A percentile compares a stretch with the other conserved stretches of the same genome.
Evolutionary conservation across 2,797 vertebrate species (phyloP).

Genomic region (Vespertilio murinus): DNA sequence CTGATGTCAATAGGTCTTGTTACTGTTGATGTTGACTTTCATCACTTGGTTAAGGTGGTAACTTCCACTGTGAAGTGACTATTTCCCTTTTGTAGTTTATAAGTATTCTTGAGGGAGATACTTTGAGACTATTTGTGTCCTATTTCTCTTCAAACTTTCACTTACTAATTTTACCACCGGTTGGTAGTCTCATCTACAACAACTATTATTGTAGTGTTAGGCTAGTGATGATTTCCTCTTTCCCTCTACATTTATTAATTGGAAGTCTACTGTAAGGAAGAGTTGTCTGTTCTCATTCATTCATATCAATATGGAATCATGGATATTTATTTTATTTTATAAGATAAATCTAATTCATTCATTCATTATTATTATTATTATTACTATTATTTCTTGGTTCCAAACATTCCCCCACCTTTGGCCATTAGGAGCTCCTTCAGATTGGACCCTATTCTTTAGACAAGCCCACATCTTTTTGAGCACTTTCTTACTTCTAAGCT

Average conservation of each 20-base stretch:
- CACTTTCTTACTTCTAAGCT: background rate
- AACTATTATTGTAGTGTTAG: background rate
- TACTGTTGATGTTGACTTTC: background rate
- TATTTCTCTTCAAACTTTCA: background rate
- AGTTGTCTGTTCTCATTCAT: background rate
- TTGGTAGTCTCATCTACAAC: background rate
- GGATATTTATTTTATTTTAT: background rate
- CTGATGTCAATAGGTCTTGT: background rate
- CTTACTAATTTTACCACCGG: background rate
- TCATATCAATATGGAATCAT: background rate
- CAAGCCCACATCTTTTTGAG: background rate
- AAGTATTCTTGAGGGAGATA: background rate
- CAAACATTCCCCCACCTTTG: background rate
- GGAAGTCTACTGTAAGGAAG: background rate
- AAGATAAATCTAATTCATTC: background rate
- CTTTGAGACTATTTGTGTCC: background rate
- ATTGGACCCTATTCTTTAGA: background rate
- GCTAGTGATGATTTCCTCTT: background rate
- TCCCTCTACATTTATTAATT: background rate
- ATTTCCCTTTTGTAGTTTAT: background rate
- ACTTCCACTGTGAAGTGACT: background rate
- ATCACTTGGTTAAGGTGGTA: background rate
- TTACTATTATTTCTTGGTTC: background rate
- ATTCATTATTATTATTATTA: background rate
- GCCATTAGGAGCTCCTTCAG: background rate